Base-by-base conservation (phyloP, 2,113 vertebrate genomes). In the Prochilodus magdalenae region DNA sequence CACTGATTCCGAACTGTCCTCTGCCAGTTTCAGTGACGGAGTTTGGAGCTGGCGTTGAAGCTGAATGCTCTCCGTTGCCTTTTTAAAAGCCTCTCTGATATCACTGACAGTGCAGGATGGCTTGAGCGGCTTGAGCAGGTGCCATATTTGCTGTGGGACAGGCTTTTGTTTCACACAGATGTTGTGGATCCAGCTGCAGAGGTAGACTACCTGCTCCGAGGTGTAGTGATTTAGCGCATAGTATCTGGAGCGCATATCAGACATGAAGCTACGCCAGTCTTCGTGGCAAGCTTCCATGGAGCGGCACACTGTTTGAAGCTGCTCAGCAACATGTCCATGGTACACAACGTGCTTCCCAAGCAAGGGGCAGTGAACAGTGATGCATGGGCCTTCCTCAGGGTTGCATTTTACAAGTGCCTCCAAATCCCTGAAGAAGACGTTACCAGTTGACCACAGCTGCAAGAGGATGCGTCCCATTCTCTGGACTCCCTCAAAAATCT, bases 401-500 rank as follows among this genome's bases (percentile, higher is more conserved):
- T 81, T 73, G 87, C 95, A 95, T 36, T 70, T 78, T 62, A 94
- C 84, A 16, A 80, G 49, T 8, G 92, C 91, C 3, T 51, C 75
- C 91, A 93, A 94, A 5, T 91, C 59, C 6, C 80, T 86, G 86
- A 95, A 95, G 15, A 95, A 89, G 88, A 95, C 89, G 83, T 93
- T 95, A 2, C 94, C 93, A 18, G 91, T 84, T 15, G 80, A 87
- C 79, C 91, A 91, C 86, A 95, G 92, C 79, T 93, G 91, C 1
- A 94, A 86, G 4, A 94, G 90, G 83, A 93, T 85, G 14, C 71
- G 26, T 0, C 85, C 92, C 49, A 95, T 73, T 40, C 82, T 90
- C 72, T 91, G 90, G 2, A 94, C 90, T 60, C 90, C 92, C 86
- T 93, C 94, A 87, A 95, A 90, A 16, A 95, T 89, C 94, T 95